phyloP scores from a whole-genome alignment of 2,797 vertebrate genomes.

The Lepilemur ruficaudatus region DNA sequence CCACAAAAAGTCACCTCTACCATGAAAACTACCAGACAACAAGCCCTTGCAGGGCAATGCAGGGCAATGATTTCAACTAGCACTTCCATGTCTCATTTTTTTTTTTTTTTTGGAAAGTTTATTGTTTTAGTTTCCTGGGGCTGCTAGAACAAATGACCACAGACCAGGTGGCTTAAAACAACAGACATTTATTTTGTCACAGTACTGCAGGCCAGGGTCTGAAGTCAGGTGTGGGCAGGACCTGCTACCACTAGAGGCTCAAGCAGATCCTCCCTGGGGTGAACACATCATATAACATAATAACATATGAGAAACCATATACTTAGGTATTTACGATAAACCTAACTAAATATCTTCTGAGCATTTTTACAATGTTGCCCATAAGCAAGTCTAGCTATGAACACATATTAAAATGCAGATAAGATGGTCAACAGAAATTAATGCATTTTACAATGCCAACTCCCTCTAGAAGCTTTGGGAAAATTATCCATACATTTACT shows the following conservation, averaged over 20 bases:
- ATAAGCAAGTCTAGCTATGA: background rate
- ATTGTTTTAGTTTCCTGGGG: no score
- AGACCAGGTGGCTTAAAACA: no score
- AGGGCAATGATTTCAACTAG: background rate
- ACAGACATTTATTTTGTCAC: no score
- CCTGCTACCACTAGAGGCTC: no score
- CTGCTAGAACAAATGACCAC: no score
- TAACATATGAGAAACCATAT: no score
- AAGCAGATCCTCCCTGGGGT: no score
- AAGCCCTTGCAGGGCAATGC: background rate
- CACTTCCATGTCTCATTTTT: background rate
- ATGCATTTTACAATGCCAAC: slow-evolving; percentile 63
- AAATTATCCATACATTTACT: slow-evolving; percentile 7
- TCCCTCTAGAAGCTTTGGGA: background rate
- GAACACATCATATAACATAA: no score
- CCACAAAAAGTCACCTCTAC: background rate
- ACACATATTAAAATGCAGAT: slow-evolving; percentile 48
- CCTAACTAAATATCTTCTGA: background rate
- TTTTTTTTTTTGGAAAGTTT: no score
- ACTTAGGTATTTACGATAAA: no score
- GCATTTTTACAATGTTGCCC: background rate
- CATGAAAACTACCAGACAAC: background rate
- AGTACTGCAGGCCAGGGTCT: no score
- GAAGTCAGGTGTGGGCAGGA: no score
- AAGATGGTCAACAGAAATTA: slow-evolving; percentile 23